These are phyloP conservation scores for Perdita meconis DNA, from an alignment of 2,888 invertebrate species.

Conservation along the genomic window DNA sequence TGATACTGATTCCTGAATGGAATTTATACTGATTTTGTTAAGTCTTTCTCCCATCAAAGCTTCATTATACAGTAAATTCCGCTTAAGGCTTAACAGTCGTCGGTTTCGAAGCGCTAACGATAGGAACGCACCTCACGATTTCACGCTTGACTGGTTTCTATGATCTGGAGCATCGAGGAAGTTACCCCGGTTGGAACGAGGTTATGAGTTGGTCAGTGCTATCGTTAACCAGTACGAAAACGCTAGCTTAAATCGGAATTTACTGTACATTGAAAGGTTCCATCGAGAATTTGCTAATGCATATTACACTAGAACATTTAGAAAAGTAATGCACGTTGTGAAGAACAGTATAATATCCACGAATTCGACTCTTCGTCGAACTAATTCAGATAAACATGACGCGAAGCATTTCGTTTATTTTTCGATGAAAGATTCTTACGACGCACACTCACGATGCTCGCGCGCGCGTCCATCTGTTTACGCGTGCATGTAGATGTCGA, in stretches of 20 bases:
- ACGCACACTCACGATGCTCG: conserved; percentile 13
- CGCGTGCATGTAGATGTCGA: conserved; percentile 14
- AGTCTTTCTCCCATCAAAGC: too few relatives aligned
- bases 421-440: conserved; percentile 28
- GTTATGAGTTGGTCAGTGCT: too few relatives aligned
- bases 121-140: too few relatives aligned
- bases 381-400: conserved; percentile 27
- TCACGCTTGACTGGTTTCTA: too few relatives aligned
- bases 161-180: too few relatives aligned
- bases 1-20: not conserved
- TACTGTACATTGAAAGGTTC: too few relatives aligned
- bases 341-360: conserved; percentile 14
- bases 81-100: too few relatives aligned
- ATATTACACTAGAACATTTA: not conserved
- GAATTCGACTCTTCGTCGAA: conserved; percentile 6
- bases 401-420: conserved; percentile 28
- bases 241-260: too few relatives aligned
- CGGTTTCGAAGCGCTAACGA: too few relatives aligned
- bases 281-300: not conserved
- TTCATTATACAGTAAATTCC: too few relatives aligned
- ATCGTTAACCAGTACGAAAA: too few relatives aligned
- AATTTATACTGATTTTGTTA: not conserved
- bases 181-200: too few relatives aligned
- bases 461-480: conserved; percentile 2
- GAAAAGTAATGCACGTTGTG: not conserved